phyloP scores from a whole-genome alignment of 2,797 vertebrate genomes.

The Scleropages formosus region DNA sequence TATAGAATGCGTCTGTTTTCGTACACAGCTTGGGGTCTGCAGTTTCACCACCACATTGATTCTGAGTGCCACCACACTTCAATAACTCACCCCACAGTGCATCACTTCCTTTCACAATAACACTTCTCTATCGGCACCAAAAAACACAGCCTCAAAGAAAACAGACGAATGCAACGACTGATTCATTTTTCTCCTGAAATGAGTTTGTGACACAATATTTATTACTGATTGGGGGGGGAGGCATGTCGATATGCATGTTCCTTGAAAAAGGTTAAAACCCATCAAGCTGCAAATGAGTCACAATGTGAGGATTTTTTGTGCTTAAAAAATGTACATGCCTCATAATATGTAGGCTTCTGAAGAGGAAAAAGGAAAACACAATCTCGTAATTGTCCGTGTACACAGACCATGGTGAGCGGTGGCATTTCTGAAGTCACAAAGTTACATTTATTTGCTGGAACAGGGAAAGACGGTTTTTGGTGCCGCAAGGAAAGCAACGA shows the following conservation, averaged over 20 bases:
- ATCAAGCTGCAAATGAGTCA: no score
- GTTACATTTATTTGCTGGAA: conserved; percentile 24
- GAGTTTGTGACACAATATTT: not conserved
- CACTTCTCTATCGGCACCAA: not conserved
- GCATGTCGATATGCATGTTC: no score
- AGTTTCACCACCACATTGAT: conserved; percentile 1
- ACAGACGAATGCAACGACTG: not conserved
- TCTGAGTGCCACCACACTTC: conserved; percentile 14
- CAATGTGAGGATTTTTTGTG: no score
- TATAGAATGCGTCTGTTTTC: conserved; percentile 4
- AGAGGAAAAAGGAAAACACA: not conserved
- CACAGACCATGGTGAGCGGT: no score
- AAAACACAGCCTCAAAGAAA: conserved; percentile 13
- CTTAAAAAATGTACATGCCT: no score
- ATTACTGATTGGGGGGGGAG: no score
- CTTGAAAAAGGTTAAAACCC: no score
- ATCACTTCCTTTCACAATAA: conserved; percentile 7
- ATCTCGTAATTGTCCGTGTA: no score
- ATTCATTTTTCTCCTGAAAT: conserved; percentile 16
- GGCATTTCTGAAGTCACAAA: not conserved
- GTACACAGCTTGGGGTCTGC: conserved; percentile 4
- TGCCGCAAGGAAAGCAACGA: conserved; percentile 23
- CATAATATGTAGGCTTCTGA: not conserved
- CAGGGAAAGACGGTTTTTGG: no score
- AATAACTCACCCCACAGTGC: not conserved